Percentiles rank a stretch among this genome's conserved stretches.
These are phyloP conservation scores for Microtus montanus DNA, from an alignment of 2,113 vertebrate species.

Conservation along the genomic window DNA sequence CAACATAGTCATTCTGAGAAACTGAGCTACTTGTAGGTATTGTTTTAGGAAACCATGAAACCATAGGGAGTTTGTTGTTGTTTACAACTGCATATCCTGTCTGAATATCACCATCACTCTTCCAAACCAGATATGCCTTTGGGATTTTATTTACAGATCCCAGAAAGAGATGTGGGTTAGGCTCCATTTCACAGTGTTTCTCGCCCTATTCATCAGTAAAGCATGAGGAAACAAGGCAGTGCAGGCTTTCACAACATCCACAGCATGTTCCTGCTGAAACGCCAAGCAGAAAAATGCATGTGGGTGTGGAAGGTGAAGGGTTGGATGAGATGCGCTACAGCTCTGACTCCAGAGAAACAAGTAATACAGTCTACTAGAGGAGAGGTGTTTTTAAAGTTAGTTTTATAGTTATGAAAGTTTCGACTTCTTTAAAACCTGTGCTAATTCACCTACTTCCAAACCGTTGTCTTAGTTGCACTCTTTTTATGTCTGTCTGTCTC, in stretches of 20 bases:
- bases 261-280: background rate
- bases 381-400: background rate
- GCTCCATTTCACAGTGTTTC: constrained; percentile 41
- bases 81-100: background rate
- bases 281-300: constrained; percentile 30
- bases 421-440: constrained; percentile 19
- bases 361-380: background rate
- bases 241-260: constrained; percentile 53
- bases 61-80: background rate
- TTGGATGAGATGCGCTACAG: constrained; percentile 56
- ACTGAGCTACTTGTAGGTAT: background rate
- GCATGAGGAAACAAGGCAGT: constrained; percentile 74
- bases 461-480: background rate
- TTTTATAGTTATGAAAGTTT: background rate
- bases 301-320: constrained; percentile 56
- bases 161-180: constrained; percentile 59
- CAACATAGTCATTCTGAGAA: constrained; percentile 5
- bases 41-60: background rate
- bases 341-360: constrained; percentile 50
- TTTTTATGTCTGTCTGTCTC: background rate
- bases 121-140: background rate
- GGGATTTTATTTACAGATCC: constrained; percentile 36
- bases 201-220: constrained; percentile 66
- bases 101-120: background rate
- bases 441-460: background rate